Evolutionary conservation across 2,888 invertebrate genomes (phyloP).

Genomic region (Hoplodrina blanda): DNA sequence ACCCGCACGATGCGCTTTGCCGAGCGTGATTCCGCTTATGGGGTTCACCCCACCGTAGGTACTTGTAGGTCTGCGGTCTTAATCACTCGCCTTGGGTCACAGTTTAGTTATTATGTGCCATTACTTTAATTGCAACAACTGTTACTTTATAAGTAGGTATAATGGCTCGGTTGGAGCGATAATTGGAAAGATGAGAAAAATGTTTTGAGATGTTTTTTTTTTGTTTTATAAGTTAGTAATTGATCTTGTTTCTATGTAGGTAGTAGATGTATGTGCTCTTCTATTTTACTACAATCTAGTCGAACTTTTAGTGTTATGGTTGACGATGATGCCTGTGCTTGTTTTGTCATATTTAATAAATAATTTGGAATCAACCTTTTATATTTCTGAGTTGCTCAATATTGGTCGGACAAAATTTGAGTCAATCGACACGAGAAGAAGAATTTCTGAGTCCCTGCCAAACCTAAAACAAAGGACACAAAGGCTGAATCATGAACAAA

Average conservation of each 20-base stretch:
- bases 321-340: not conserved
- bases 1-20: constrained; percentile 71
- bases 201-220: constrained; percentile 4
- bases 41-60: constrained; percentile 38
- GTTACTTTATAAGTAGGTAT: constrained; percentile 23
- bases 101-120: constrained; percentile 48
- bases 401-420: no score
- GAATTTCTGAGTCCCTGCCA: not conserved
- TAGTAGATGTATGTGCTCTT: not conserved
- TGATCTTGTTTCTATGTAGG: constrained; percentile 1
- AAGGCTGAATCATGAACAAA: constrained; percentile 42
- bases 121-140: constrained; percentile 47
- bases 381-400: not conserved
- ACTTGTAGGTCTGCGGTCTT: constrained; percentile 50
- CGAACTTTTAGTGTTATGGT: not conserved
- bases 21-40: constrained; percentile 77
- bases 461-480: constrained; percentile 38
- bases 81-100: constrained; percentile 50
- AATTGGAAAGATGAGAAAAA: constrained; percentile 18
- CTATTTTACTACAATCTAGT: not conserved
- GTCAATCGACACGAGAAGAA: no score
- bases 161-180: constrained; percentile 10
- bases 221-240: not conserved
- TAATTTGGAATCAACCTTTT: not conserved
- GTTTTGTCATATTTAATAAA: not conserved